Conservation (phyloP, 2,113 vertebrate species). For the Hiodon alosoides region DNA sequence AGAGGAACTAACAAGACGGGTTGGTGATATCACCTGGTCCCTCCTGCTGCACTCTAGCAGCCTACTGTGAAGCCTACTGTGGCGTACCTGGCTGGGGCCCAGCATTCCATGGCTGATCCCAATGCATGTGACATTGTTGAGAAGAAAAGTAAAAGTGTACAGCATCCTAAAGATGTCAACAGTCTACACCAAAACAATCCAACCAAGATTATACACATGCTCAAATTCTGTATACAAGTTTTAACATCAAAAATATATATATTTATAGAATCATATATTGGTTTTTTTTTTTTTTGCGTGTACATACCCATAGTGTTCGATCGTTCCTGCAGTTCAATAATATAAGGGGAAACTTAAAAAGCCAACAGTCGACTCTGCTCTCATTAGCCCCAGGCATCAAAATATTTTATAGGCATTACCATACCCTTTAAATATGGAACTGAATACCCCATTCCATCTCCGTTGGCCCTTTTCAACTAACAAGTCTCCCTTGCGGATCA, state of each 20-base stretch:
- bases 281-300: neutral
- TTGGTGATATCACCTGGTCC: too few species aligned
- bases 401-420: conserved; percentile 47
- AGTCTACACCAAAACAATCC: too few species aligned
- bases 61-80: too few species aligned
- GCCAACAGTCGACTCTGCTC: conserved; percentile 39
- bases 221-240: too few species aligned
- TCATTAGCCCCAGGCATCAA: conserved; percentile 43
- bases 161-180: too few species aligned
- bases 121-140: too few species aligned
- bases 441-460: conserved; percentile 44
- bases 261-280: neutral
- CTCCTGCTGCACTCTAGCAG: too few species aligned
- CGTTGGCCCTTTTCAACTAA: conserved; percentile 42
- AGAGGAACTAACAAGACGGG: too few species aligned
- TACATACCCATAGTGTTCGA: conserved; percentile 41
- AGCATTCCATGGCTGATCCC: too few species aligned
- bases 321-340: conserved; percentile 46
- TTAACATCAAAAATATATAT: neutral
- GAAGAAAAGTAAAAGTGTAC: too few species aligned
- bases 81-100: too few species aligned
- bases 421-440: conserved; percentile 54
- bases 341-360: conserved; percentile 35
- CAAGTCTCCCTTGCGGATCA: conserved; percentile 52
- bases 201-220: too few species aligned